Evolutionary conservation across 2,888 invertebrate species (phyloP), one percentile per base, ranked within the genome.

Genomic region (Epicampocera succincta): DNA sequence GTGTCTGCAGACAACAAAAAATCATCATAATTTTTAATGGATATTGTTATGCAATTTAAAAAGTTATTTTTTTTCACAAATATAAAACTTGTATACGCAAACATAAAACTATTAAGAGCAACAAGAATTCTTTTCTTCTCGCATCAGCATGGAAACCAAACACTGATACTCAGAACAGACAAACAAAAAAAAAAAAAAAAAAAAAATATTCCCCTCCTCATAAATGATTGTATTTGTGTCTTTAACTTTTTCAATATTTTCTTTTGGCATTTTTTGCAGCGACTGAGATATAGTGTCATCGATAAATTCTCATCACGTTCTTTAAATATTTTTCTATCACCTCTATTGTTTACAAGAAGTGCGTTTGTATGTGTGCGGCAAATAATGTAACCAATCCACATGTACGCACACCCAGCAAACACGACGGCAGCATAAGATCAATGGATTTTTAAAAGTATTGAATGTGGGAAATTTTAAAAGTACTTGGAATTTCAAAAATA

Each of bases 251-350:
- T 65, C 42, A 56, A 61, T 50, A 46, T 68, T 48, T 52, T 40
- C 42, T 33, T 3, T 73, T 46, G 8, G 19, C 29, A n/a, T 46
- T 71, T 71, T 42, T 56, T 48, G n/a, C 19, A 33, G 11, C 60
- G 33, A 54, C 38, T 17, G 42, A 48, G 44, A 63, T 61, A 50
- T 60, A 50, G 77, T 83, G 79, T 85, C 80, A 82, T 83, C 85
- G 85, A 89, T 89, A 88, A 89, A 89, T 89, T 89, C 89, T 86
- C 86, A 88, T 89, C 89, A 89, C 89, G 89, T 89, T 87, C 87
- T 86, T 86, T 87, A 89, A 89, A 88, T 89, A 89, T 88, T 88
- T 88, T 88, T 86, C 86, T 86, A 86, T 88, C 87, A 88, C 87
- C 87, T 87, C 82, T 56, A 65, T 82, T 78, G 78, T 78, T 77